Base-by-base conservation (phyloP, 2,888 invertebrate species). In the Ichneumon xanthorius region DNA sequence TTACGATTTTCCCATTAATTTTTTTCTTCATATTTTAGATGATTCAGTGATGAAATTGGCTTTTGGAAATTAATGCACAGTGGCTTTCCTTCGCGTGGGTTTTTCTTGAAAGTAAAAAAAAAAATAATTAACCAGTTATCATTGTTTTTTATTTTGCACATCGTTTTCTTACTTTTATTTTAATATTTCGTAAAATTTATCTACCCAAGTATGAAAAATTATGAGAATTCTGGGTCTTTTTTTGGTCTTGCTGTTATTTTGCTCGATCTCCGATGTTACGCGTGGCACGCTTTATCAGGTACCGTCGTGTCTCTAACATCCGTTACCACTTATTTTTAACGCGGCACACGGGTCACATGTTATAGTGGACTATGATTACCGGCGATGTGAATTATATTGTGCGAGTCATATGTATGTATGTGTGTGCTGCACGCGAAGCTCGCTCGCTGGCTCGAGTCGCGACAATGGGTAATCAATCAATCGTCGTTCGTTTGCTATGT, bases 391-490 rank as follows among this genome's bases (percentile, higher is more conserved):
- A 72, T 72, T 37, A 80, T 45, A 65, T 67, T 30, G 26, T 48
- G 73, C 45, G 80, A 65, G 22, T 33, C 19, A 26, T 80, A 26
- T 55, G 33, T 19, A 26, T 14, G 22, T 26, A 58, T 11, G 3
- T 22, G 26, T 19, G 33, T 22, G 48, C 48, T 45, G 22, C 58
- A 50, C 11, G 22, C 53, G 61, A 30, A 58, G 19, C 26, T 61
- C 53, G 37, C 67, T 67, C 45, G 70, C 67, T 71, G 80, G 80
- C 78, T 81, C 78, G 67, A 77, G 65, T 63, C 40, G 71, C 68
- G 84, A 85, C 85, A 81, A 86, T 82, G 82, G 87, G 81, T 84
- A 81, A 87, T 85, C 88, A 85, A 87, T 88, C 87, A 87, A 87
- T 88, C 86, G 81, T 82, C 86, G 73, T 63, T 58, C 61, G 65